Evolutionary conservation across 2,888 invertebrate genomes (phyloP).

Genomic region (Drosophila recens): DNA sequence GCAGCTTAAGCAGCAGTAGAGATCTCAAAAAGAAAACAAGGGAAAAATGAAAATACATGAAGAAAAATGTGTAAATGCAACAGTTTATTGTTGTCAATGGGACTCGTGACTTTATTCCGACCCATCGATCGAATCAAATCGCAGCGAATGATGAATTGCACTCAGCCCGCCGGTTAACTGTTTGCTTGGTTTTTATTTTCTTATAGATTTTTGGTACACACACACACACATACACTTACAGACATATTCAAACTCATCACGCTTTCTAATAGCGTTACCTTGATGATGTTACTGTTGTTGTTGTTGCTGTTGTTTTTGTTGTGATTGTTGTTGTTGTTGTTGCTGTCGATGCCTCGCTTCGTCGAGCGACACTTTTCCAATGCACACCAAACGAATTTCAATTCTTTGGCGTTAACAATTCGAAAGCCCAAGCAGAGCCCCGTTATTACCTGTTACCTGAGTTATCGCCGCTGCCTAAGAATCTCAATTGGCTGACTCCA

Average conservation of each 20-base stretch:
- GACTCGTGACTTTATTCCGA: conserved; percentile 17
- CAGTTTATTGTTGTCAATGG: conserved; percentile 55
- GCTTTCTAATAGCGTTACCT: conserved; percentile 70
- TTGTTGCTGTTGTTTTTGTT: conserved; percentile 14
- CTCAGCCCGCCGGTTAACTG: conserved; percentile 32
- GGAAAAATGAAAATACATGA: conserved; percentile 10
- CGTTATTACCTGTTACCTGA: conserved; percentile 50
- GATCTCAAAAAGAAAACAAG: conserved; percentile 9
- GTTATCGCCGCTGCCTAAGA: conserved; percentile 29
- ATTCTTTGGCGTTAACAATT: conserved; percentile 57
- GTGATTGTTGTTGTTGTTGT: conserved; percentile 19
- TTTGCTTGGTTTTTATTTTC: conserved; percentile 37
- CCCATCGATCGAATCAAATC: conserved; percentile 44
- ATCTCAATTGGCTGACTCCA: conserved; percentile 41
- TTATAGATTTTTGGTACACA: conserved; percentile 41
- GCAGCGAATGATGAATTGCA: conserved; percentile 57
- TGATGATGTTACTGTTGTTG: conserved; percentile 38
- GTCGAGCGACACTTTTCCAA: conserved; percentile 72
- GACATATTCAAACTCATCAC: conserved; percentile 53
- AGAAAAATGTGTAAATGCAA: conserved; percentile 44
- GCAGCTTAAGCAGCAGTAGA: conserved; percentile 42
- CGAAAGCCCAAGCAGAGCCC: conserved; percentile 48
- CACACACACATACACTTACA: conserved; percentile 18
- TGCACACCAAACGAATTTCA: conserved; percentile 60
- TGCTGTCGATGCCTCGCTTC: conserved; percentile 54